Evolutionary conservation across 2,113 vertebrate genomes (phyloP).

Genomic region (Turnix velox): DNA sequence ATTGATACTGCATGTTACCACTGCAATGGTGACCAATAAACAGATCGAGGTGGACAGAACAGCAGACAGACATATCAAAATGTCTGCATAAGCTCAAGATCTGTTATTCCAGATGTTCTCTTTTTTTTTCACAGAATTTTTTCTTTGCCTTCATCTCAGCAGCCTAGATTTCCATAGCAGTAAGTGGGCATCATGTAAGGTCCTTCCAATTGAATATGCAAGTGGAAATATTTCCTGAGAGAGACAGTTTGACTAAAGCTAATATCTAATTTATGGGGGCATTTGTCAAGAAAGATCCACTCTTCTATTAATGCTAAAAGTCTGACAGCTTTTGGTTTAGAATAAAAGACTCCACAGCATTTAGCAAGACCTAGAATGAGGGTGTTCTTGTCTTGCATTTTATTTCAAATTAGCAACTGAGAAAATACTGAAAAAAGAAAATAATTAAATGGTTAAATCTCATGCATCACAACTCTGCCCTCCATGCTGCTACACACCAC

Average conservation of each 20-base stretch:
- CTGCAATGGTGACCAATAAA: conserved; percentile 41
- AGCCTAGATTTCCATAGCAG: conserved; percentile 43
- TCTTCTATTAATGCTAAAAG: conserved; percentile 38
- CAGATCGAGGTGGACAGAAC: conserved; percentile 9
- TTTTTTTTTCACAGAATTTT: conserved; percentile 59
- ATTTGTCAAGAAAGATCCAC: conserved; percentile 68
- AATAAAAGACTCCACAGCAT: conserved; percentile 1
- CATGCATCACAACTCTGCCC: neutral
- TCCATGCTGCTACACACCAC: neutral
- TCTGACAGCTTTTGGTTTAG: conserved; percentile 35
- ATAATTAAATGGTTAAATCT: neutral
- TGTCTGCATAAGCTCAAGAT: neutral
- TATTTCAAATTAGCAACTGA: neutral
- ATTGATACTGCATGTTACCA: conserved; percentile 58
- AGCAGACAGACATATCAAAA: conserved; percentile 38
- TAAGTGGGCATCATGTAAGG: conserved; percentile 34
- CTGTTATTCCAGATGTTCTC: conserved; percentile 37
- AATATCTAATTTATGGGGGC: conserved; percentile 70
- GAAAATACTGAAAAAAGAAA: neutral
- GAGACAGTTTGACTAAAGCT: conserved; percentile 64
- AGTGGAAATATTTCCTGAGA: conserved; percentile 67
- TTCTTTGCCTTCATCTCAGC: conserved; percentile 22
- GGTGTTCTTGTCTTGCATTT: neutral
- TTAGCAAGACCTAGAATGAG: conserved; percentile 22
- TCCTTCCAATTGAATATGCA: conserved; percentile 53